phyloP scores from a whole-genome alignment of 92 coral and sea anemone genomes.

The Nematostella vectensis region DNA sequence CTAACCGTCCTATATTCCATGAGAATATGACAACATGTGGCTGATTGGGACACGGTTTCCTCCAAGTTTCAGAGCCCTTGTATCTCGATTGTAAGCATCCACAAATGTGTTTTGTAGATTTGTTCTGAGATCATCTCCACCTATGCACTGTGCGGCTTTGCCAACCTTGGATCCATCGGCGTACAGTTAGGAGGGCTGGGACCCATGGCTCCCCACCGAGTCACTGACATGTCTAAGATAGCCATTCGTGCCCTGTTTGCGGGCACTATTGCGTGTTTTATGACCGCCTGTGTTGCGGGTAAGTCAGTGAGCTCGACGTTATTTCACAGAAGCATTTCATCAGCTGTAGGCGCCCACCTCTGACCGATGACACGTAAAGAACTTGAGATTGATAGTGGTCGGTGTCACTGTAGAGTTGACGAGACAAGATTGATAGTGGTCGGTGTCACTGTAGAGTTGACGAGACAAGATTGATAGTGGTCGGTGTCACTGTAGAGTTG shows the following conservation, averaged over 20 bases:
- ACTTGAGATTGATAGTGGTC: neutral
- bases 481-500: too few relatives aligned
- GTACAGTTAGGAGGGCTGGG: conserved; percentile 86
- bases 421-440: too few relatives aligned
- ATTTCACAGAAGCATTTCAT: neutral
- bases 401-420: neutral
- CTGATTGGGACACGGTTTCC: too few relatives aligned
- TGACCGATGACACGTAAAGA: neutral
- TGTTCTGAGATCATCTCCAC: conserved; percentile 88
- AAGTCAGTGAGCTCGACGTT: conserved; percentile 6
- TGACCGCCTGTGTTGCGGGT: conserved; percentile 99
- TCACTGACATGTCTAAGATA: conserved; percentile 69
- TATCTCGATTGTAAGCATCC: neutral
- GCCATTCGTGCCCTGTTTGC: conserved; percentile 82
- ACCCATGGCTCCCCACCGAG: conserved; percentile 85
- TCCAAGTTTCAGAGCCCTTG: neutral
- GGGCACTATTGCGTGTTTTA: conserved; percentile 92
- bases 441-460: too few relatives aligned
- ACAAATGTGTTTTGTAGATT: conserved; percentile 30
- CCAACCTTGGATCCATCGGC: conserved; percentile 79
- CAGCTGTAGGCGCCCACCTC: neutral
- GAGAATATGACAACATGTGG: too few relatives aligned
- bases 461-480: too few relatives aligned
- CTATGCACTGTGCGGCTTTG: conserved; percentile 88
- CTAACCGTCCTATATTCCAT: too few relatives aligned